Percentiles rank a stretch among this genome's conserved stretches.
These are phyloP conservation scores for Hyphantria cunea DNA, from an alignment of 1,140 invertebrate genomes.

Conservation along the genomic window DNA sequence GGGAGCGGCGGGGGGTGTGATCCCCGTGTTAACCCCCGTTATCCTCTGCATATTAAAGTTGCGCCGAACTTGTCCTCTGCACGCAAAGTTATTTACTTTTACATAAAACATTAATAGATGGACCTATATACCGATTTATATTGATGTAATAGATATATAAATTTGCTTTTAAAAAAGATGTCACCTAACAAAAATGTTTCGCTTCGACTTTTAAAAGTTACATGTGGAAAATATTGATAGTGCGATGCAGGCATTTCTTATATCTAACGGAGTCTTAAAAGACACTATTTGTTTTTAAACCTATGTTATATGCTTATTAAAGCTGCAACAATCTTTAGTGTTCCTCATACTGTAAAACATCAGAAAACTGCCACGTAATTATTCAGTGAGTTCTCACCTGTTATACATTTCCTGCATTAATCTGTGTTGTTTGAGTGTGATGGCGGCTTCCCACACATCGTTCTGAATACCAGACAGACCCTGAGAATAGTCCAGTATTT, in stretches of 20 bases:
- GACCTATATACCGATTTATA: too few relatives aligned
- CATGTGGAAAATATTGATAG: not conserved
- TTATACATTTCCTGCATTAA: slow-evolving; percentile 81
- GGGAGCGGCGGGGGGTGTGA: slow-evolving; percentile 49
- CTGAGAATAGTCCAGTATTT: slow-evolving; percentile 38
- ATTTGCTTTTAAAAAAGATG: too few relatives aligned
- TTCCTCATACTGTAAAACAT: too few relatives aligned
- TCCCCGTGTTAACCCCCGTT: slow-evolving; percentile 74
- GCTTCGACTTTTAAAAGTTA: too few relatives aligned
- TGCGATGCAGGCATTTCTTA: not conserved
- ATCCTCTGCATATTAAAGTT: slow-evolving; percentile 80
- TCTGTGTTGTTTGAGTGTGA: slow-evolving; percentile 85
- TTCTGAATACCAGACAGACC: slow-evolving; percentile 80
- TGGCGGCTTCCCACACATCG: slow-evolving; percentile 86
- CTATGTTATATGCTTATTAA: too few relatives aligned
- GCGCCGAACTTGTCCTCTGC: slow-evolving; percentile 66
- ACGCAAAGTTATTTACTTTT: not conserved
- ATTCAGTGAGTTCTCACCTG: slow-evolving; percentile 54
- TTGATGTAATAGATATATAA: too few relatives aligned
- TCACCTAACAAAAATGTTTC: too few relatives aligned
- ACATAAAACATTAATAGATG: not conserved
- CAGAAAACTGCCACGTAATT: not conserved
- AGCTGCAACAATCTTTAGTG: too few relatives aligned
- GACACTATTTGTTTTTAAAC: too few relatives aligned
- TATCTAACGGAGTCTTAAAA: too few relatives aligned